Conservation (phyloP, 92 coral and sea anemone genomes). For the Zoanthus sansibaricus region DNA sequence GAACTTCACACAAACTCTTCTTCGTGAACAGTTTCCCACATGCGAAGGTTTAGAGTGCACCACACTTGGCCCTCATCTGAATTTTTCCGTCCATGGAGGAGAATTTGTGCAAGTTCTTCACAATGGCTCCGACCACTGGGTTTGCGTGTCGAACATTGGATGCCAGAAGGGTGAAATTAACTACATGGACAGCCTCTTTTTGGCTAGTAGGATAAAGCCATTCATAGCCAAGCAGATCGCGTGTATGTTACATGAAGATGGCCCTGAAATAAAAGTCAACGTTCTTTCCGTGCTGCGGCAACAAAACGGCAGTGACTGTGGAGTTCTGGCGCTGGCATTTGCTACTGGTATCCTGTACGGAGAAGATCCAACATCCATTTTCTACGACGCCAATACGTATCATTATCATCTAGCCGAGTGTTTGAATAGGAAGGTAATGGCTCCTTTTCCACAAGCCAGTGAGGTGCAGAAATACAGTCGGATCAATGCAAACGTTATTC, state of each 20-base stretch:
- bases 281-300: constrained; percentile 63
- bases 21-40: constrained; percentile 21
- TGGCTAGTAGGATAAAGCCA: constrained; percentile 18
- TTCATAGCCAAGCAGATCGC: constrained; percentile 55
- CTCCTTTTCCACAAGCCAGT: constrained; percentile 40
- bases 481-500: background rate
- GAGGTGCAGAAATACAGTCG: background rate
- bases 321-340: constrained; percentile 70
- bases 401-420: constrained; percentile 45
- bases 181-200: constrained; percentile 52
- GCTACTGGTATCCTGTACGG: constrained; percentile 55
- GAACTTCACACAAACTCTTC: constrained; percentile 29
- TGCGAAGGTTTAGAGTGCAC: constrained; percentile 38
- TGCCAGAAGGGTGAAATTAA: constrained; percentile 49
- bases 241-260: constrained; percentile 29
- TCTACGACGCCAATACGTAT: background rate
- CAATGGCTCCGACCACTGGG: constrained; percentile 64
- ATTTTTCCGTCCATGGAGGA: constrained; percentile 38
- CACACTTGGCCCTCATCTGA: constrained; percentile 23
- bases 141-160: constrained; percentile 52
- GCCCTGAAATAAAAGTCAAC: constrained; percentile 34
- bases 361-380: constrained; percentile 24
- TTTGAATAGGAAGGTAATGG: background rate
- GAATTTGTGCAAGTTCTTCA: constrained; percentile 70
- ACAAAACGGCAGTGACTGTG: constrained; percentile 66